phyloP scores from a whole-genome alignment of 2,113 vertebrate genomes.

The Oryzias javanicus region DNA sequence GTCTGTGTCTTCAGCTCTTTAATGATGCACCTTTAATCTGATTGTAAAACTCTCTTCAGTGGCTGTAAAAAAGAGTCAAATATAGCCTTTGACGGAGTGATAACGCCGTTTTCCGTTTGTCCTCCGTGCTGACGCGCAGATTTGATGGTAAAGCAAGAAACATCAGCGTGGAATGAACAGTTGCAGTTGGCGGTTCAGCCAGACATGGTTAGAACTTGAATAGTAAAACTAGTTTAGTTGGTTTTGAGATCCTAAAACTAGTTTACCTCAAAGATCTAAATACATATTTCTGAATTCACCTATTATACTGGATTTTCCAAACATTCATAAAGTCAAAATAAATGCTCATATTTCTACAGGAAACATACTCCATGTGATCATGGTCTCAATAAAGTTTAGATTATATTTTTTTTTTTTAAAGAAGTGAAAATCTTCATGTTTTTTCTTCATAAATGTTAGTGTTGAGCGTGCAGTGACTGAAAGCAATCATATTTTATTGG shows the following conservation, averaged over 20 bases:
- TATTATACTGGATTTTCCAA: too few relatives aligned
- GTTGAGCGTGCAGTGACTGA: too few relatives aligned
- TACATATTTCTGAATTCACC: not conserved
- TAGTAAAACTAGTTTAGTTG: not conserved
- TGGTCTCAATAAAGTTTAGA: too few relatives aligned
- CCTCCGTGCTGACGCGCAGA: conserved; percentile 86
- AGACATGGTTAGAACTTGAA: conserved; percentile 17
- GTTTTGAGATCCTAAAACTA: not conserved
- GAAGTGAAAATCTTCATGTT: too few relatives aligned
- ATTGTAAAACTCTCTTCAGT: not conserved
- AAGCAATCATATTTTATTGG: too few relatives aligned
- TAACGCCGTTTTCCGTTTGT: conserved; percentile 64
- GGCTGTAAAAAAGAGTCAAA: not conserved
- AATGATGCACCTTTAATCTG: conserved; percentile 8
- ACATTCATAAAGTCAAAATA: too few relatives aligned
- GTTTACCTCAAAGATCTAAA: not conserved
- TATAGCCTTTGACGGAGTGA: conserved; percentile 19
- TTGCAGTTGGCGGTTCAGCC: conserved; percentile 49
- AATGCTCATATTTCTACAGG: too few relatives aligned
- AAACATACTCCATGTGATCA: too few relatives aligned
- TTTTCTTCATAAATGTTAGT: too few relatives aligned
- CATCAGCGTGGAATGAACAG: conserved; percentile 19
- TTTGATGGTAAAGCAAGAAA: conserved; percentile 90
- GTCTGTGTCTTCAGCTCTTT: not conserved
- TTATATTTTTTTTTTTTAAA: too few relatives aligned